Evolutionary conservation across 2,888 invertebrate species (phyloP).

Genomic region (Nycteola revayana): DNA sequence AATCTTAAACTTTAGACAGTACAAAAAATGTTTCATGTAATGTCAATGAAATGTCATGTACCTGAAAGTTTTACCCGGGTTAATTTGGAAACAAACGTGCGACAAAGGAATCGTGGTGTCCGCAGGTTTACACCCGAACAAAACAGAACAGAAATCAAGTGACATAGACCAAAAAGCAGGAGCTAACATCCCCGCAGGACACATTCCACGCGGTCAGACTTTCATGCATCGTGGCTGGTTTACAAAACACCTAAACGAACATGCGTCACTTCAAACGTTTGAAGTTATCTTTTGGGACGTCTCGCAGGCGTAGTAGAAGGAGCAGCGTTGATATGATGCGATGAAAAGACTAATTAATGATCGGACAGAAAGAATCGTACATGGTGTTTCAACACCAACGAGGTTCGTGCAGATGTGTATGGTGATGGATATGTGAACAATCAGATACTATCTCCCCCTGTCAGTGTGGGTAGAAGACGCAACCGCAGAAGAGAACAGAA

Average conservation of each 20-base stretch:
- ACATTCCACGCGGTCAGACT: constrained; percentile 44
- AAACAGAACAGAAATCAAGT: constrained; percentile 20
- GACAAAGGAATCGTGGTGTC: constrained; percentile 26
- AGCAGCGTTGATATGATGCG: constrained; percentile 55
- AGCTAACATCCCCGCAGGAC: constrained; percentile 37
- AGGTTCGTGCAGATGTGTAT: constrained; percentile 68
- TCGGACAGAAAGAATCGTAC: constrained; percentile 47
- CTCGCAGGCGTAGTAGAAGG: constrained; percentile 48
- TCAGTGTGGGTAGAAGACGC: constrained; percentile 64
- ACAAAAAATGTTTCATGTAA: too few relatives aligned
- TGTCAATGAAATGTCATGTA: too few relatives aligned
- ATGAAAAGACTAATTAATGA: constrained; percentile 59
- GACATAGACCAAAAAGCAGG: constrained; percentile 29
- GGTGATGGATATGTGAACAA: constrained; percentile 52
- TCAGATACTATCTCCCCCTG: constrained; percentile 65
- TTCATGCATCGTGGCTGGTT: constrained; percentile 55
- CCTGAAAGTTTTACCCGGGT: constrained; percentile 18
- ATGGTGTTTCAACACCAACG: constrained; percentile 51
- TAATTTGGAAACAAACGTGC: constrained; percentile 25
- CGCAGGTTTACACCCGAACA: constrained; percentile 33
- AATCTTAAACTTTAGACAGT: too few relatives aligned
- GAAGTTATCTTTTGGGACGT: constrained; percentile 43
- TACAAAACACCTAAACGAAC: constrained; percentile 49
- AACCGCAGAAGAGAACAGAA: constrained; percentile 61
- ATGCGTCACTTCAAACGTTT: constrained; percentile 59